Conservation (phyloP, 1,140 invertebrate genomes). For the Protaetia brevitarsis region DNA sequence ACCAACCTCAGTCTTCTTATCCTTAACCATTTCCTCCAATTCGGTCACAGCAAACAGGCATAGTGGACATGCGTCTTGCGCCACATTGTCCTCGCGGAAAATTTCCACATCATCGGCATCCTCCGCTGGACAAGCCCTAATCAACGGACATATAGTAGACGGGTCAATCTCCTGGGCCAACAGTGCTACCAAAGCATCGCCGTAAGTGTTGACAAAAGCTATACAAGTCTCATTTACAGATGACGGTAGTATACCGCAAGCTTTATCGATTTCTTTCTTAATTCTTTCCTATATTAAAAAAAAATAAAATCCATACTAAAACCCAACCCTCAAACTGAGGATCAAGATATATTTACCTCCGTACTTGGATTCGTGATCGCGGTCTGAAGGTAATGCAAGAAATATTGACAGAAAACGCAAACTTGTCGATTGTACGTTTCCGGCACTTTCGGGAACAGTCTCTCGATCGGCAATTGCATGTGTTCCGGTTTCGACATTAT, state of each 20-base stretch:
- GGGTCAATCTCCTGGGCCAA: constrained; percentile 81
- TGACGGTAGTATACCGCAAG: constrained; percentile 66
- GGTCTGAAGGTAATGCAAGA: constrained; percentile 75
- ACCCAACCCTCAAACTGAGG: too few species aligned
- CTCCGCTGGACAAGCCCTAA: constrained; percentile 50
- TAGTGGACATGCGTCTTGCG: constrained; percentile 64
- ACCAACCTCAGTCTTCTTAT: constrained; percentile 68
- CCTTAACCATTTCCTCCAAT: constrained; percentile 63
- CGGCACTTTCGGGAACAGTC: constrained; percentile 52
- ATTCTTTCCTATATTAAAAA: constrained; percentile 56
- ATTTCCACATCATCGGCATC: constrained; percentile 55
- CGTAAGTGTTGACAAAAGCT: constrained; percentile 73
- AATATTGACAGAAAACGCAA: constrained; percentile 80
- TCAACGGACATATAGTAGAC: constrained; percentile 56
- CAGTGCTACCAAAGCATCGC: constrained; percentile 71
- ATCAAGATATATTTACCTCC: constrained; percentile 62
- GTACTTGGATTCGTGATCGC: constrained; percentile 64
- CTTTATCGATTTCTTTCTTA: constrained; percentile 60
- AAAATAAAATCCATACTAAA: too few species aligned
- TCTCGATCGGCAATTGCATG: constrained; percentile 64
- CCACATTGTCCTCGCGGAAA: constrained; percentile 52
- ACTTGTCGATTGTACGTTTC: constrained; percentile 52
- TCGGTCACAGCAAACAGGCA: constrained; percentile 77
- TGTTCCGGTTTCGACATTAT: constrained; percentile 41
- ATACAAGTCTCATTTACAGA: constrained; percentile 65